Evolutionary conservation across 1,140 invertebrate species (phyloP), one percentile per base, ranked within the genome.

Genomic region (Habropoda laboriosa): DNA sequence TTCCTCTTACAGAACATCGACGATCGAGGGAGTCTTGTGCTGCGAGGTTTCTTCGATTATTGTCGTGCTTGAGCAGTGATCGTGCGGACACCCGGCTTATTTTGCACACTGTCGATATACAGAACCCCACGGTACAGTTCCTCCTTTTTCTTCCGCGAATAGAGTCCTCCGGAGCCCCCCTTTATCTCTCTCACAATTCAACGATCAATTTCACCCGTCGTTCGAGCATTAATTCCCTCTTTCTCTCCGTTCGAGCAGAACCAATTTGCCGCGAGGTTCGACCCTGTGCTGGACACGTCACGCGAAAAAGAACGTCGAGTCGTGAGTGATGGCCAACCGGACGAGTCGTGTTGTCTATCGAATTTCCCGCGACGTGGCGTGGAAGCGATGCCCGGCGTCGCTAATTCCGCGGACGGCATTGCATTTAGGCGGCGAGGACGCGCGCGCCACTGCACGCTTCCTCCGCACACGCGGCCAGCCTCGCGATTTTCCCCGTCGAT

Each of bases 51-150:
- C 58, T 63, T 40, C 30, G 30, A 35, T 83, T 83, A 85, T 85
- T 84, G 78, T 85, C 82, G 51, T 68, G 55, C 67, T 66, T 24
- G 74, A 80, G 67, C 77, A 73, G 47, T 73, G 58, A 73, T 79
- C 70, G 57, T 45, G 16, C 21, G 3, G 18, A 16, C 5, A 38
- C 49, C 30, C 12, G 24, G 51, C 16, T 40, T 55, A 21, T 58
- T n/a, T n/a, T 16, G 16, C 27, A 40, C 35, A n/a, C n/a, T n/a
- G n/a, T n/a, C n/a, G n/a, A n/a, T n/a, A n/a, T n/a, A n/a, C n/a
- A n/a, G n/a, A n/a, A n/a, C n/a, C n/a, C n/a, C n/a, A n/a, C n/a
- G n/a, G n/a, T n/a, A n/a, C n/a, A n/a, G n/a, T n/a, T n/a, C n/a
- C n/a, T n/a, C n/a, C n/a, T n/a, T n/a, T n/a, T n/a, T n/a, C n/a